Evolutionary conservation across 1,140 invertebrate species (phyloP).

Genomic region (Platorchestia sp.): DNA sequence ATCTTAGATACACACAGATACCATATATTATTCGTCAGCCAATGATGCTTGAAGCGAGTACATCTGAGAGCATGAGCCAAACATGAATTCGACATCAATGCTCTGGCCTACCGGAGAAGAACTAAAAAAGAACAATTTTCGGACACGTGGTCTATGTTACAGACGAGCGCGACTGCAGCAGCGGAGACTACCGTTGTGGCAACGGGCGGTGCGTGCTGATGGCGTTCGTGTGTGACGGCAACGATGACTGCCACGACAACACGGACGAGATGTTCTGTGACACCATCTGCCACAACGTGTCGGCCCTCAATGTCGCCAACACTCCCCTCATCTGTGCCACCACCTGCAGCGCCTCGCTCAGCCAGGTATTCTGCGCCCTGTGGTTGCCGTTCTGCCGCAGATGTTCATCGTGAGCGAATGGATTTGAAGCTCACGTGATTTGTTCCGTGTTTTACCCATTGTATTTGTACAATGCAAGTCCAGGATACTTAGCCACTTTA

Average conservation of each 20-base stretch:
- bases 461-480: too few species aligned
- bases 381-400: not conserved
- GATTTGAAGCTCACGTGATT: too few species aligned
- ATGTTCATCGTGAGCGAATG: not conserved
- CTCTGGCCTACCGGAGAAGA: too few species aligned
- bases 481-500: not conserved
- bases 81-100: too few species aligned
- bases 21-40: too few species aligned
- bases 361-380: not conserved
- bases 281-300: constrained; percentile 58
- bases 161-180: constrained; percentile 54
- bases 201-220: constrained; percentile 53
- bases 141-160: too few species aligned
- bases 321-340: constrained; percentile 27
- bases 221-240: constrained; percentile 69
- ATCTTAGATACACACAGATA: too few species aligned
- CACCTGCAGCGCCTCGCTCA: not conserved
- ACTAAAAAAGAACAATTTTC: too few species aligned
- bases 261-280: constrained; percentile 69
- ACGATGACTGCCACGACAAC: constrained; percentile 67
- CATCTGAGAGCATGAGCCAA: too few species aligned
- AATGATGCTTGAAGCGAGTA: too few species aligned
- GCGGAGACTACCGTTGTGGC: constrained; percentile 55
- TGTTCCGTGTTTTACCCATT: too few species aligned
- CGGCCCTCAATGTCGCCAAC: constrained; percentile 34